phyloP scores from a whole-genome alignment of 1,140 invertebrate genomes.

The Paraescarpia echinospica region DNA sequence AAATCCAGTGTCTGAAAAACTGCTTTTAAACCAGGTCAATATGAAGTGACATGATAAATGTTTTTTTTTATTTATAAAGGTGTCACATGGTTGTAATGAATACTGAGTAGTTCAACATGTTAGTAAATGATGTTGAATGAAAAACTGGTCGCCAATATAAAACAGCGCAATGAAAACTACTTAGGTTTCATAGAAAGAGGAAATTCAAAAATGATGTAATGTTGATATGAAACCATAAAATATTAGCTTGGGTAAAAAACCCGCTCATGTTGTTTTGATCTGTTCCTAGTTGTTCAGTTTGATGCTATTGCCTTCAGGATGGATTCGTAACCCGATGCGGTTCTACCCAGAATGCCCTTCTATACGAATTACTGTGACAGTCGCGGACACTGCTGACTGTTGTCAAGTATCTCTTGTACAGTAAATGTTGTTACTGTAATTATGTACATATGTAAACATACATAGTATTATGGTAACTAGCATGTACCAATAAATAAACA shows the following conservation, averaged over 20 bases:
- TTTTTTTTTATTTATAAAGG: no score
- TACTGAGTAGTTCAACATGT: neutral
- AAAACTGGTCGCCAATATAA: neutral
- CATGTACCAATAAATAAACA: neutral
- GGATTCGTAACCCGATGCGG: no score
- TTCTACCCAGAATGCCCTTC: neutral
- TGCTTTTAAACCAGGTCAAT: neutral
- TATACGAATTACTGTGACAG: neutral
- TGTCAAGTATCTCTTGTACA: neutral
- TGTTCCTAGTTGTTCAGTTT: neutral
- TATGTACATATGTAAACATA: neutral
- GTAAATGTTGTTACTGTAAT: neutral
- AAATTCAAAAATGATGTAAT: neutral
- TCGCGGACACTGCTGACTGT: neutral
- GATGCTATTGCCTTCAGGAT: no score
- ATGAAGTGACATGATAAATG: neutral
- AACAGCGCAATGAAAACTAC: no score
- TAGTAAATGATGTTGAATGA: neutral
- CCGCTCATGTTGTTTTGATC: neutral
- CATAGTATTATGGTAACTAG: neutral
- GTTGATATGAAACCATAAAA: neutral
- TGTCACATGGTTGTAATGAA: neutral
- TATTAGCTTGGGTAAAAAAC: neutral
- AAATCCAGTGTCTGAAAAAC: neutral
- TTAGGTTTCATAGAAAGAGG: no score